phyloP scores from a whole-genome alignment of 2,113 vertebrate genomes.

The Daphoenositta chrysoptera region DNA sequence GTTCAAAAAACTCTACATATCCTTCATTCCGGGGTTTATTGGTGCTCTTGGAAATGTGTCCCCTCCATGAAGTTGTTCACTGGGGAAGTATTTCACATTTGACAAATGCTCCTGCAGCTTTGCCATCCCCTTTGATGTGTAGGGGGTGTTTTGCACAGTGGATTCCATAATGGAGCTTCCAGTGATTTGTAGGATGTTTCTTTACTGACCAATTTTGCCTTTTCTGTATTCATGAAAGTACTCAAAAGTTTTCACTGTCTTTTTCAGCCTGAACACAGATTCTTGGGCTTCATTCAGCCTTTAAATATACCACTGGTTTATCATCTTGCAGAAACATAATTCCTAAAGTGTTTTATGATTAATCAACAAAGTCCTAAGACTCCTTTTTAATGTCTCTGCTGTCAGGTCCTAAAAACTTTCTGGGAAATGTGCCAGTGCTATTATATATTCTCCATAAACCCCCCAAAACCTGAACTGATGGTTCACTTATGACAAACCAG shows the following conservation, averaged over 20 bases:
- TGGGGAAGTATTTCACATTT: background rate
- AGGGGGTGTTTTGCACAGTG: background rate
- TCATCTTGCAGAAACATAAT: background rate
- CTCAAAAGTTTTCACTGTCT: background rate
- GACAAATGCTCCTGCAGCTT: background rate
- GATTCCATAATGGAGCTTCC: background rate
- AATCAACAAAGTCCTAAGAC: background rate
- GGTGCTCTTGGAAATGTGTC: background rate
- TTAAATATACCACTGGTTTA: background rate
- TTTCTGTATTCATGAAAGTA: background rate
- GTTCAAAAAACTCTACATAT: background rate
- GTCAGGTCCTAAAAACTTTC: background rate
- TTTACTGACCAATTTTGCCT: background rate
- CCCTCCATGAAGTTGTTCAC: background rate
- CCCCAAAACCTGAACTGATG: background rate
- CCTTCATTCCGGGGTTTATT: background rate
- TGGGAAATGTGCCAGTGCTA: background rate
- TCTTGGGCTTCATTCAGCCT: background rate
- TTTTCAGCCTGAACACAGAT: background rate
- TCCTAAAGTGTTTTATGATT: background rate
- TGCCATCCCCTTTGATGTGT: background rate
- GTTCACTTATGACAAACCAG: background rate
- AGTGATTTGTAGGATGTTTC: background rate
- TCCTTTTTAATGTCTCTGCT: background rate
- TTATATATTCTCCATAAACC: background rate